A percentile compares a stretch with the other conserved stretches of the same genome.
Evolutionary conservation across 2,797 vertebrate genomes (phyloP).

Genomic region (Hyperoplus immaculatus): DNA sequence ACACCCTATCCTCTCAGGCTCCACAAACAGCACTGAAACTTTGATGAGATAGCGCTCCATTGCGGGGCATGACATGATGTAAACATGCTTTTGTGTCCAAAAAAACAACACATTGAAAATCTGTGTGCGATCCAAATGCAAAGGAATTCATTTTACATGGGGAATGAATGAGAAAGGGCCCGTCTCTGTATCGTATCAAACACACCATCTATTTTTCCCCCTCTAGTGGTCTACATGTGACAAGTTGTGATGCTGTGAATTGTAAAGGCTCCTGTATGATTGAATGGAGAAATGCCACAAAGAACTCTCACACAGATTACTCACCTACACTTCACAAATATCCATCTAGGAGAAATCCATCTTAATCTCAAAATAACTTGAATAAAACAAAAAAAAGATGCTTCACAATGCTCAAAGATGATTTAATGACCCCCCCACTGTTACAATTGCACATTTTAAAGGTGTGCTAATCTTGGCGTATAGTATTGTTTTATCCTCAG

Average conservation of each 20-base stretch:
- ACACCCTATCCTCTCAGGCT: conserved; percentile 61
- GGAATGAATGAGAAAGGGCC: neutral
- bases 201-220: conserved; percentile 8
- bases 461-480: neutral
- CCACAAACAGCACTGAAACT: conserved; percentile 68
- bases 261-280: conserved; percentile 21
- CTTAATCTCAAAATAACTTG: neutral
- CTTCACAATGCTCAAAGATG: neutral
- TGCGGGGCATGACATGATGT: conserved; percentile 63
- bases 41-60: conserved; percentile 75
- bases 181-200: conserved; percentile 28
- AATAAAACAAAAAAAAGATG: neutral
- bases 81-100: conserved; percentile 53
- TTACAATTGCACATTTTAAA: neutral
- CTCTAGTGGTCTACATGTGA: conserved; percentile 20
- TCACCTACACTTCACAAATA: neutral
- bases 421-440: neutral
- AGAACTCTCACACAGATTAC: neutral
- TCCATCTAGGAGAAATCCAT: neutral
- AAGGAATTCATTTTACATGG: conserved; percentile 52
- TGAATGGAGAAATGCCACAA: conserved; percentile 4
- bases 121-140: conserved; percentile 27
- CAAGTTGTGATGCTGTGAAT: conserved; percentile 20
- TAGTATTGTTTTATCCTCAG: neutral
- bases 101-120: conserved; percentile 49